Evolutionary conservation across 2,888 invertebrate species (phyloP), one percentile per base, ranked within the genome.

Genomic region (Lochmaea capreae): DNA sequence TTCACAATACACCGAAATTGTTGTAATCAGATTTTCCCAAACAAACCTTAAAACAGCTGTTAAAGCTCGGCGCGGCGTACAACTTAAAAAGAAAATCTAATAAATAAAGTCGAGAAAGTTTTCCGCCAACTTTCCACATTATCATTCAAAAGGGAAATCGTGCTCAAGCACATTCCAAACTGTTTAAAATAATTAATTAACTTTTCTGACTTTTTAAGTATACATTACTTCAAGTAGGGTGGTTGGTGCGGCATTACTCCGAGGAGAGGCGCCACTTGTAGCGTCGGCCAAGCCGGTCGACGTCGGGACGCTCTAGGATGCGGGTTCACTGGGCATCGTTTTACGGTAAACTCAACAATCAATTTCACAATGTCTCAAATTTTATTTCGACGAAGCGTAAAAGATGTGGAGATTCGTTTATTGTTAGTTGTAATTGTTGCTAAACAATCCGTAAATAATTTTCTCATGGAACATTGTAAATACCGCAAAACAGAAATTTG

Each of bases 171-270:
- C 79, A 80, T 81, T 81, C 78, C 78, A 82, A 84, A 84, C 82
- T 81, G 83, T 84, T 86, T 85, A 84, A 84, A 84, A 84, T 85
- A 86, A 85, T 86, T 86, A 86, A 86, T 87, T 86, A 85, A 85
- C 83, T 85, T 84, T 82, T 82, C 81, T 78, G 82, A 83, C 82
- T 84, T 85, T 84, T 84, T 84, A 84, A 83, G 83, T 82, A 81
- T 81, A 82, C 81, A 80, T 82, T 79, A 78, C 78, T 75, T 75
- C 77, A 67, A 71, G 78, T 67, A 76, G 77, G 75, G 79, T 71
- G 76, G 74, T 61, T 74, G 79, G 76, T 76, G 77, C 77, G 65
- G 65, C 58, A 73, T 73, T 79, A 72, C 79, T 75, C 80, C 85
- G 81, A 80, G 68, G 80, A 76, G 82, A 79, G 84, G 83, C 86